Evolutionary conservation across 92 coral and sea anemone species (phyloP).

Genomic region (Heteractis magnifica): DNA sequence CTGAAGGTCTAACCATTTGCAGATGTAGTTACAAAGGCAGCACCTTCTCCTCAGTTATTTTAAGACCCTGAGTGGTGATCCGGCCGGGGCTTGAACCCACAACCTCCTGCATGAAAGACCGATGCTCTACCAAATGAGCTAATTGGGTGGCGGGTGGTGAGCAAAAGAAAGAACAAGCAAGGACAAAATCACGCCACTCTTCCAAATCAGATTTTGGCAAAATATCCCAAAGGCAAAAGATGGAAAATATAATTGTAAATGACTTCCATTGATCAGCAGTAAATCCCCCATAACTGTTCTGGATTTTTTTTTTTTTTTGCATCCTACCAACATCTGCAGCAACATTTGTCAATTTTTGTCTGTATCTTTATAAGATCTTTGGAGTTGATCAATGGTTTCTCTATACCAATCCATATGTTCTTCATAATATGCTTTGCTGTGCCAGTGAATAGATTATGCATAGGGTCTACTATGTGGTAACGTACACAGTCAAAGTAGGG

Average conservation of each 20-base stretch:
- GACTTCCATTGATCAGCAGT: constrained; percentile 5
- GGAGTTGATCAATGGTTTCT: background rate
- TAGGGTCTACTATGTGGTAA: constrained; percentile 40
- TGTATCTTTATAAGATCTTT: background rate
- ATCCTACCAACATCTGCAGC: background rate
- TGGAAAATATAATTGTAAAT: constrained; percentile 31
- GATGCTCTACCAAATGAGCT: too few species aligned
- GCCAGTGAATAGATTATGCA: constrained; percentile 46
- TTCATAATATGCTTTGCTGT: constrained; percentile 41
- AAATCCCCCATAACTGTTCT: background rate
- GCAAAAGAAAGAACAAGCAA: constrained; percentile 34
- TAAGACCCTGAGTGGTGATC: too few species aligned
- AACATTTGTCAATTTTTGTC: background rate
- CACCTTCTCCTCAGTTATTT: too few species aligned
- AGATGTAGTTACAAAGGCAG: too few species aligned
- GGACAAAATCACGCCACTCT: constrained; percentile 44
- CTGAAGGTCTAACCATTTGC: too few species aligned
- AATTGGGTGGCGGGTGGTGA: too few species aligned
- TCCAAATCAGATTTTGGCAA: constrained; percentile 26
- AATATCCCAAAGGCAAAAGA: constrained; percentile 18
- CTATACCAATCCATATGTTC: background rate
- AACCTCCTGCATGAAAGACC: too few species aligned
- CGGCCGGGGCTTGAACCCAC: too few species aligned
- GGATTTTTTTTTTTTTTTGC: constrained; percentile 11
- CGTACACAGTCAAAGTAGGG: constrained; percentile 34